Evolutionary conservation across 2,113 vertebrate species (phyloP), one percentile per base, ranked within the genome.

Genomic region (Hassar affinis): DNA sequence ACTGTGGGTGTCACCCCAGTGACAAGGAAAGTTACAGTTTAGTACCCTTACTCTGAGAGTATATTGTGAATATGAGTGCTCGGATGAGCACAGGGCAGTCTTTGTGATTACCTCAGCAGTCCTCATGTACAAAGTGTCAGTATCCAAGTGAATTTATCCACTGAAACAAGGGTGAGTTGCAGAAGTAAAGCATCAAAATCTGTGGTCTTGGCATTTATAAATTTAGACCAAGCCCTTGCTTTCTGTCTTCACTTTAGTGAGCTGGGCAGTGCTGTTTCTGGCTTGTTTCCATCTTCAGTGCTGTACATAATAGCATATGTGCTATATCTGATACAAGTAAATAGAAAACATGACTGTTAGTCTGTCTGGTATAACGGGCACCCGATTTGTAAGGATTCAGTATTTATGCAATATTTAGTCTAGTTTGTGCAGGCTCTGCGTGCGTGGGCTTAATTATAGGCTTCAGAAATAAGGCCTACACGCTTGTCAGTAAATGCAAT

Each of bases 401-500:
- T 79, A 84, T 84, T 84, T 84, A 74, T 79, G 54, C 57, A 69
- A 79, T 84, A 84, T 84, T 84, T 84, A 84, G 83, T 84, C 83
- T 84, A 79, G 83, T 74, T 84, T 72, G 54, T 79, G 52, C 52
- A 79, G 83, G 76, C 76, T 79, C 54, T 79, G 83, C 76, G 83
- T 79, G 83, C 66, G 68, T 74, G 30, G 83, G 45, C 49, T 79
- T 80, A 84, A 84, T 84, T 80, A 84, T 62, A 52, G 77, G 76
- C 83, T 84, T 49, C 61, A 52, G 52, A 64, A 69, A 54, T 83
- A 52, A n/a, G 18, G 77, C 61, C 49, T 78, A 68, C 74, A 62
- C 80, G 69, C 80, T 42, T 61, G 68, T 74, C 69, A 52, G 71
- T 77, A 77, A 83, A 66, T 54, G 72, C 81, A 66, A 83, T 4